Evolutionary conservation across 2,113 vertebrate genomes (phyloP).

Genomic region (Felis chaus): DNA sequence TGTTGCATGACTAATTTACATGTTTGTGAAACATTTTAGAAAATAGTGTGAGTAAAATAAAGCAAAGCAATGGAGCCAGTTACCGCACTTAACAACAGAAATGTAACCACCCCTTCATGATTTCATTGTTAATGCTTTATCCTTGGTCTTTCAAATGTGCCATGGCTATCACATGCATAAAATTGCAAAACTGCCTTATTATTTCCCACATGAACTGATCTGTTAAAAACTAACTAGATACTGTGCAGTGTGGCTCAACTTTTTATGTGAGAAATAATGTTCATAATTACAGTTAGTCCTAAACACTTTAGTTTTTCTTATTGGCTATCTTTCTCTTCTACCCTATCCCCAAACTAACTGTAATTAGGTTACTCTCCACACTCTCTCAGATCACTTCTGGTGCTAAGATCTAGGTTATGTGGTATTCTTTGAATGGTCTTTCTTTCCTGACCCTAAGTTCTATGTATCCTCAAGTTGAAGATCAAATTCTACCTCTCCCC

Average conservation of each 20-base stretch:
- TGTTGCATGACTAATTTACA: neutral
- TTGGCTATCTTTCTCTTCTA: neutral
- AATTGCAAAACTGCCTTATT: slow-evolving; percentile 38
- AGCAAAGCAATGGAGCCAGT: neutral
- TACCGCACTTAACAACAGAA: neutral
- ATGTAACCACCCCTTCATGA: neutral
- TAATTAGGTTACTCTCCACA: neutral
- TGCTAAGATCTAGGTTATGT: neutral
- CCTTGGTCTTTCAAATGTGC: neutral
- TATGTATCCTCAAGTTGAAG: neutral
- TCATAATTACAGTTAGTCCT: slow-evolving; percentile 25
- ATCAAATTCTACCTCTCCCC: neutral
- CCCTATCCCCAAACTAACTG: neutral
- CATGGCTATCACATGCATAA: neutral
- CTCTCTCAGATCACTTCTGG: neutral
- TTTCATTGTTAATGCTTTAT: neutral
- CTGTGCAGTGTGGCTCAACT: neutral
- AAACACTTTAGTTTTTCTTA: slow-evolving; percentile 29
- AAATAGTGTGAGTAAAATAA: slow-evolving; percentile 3
- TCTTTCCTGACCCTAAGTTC: neutral
- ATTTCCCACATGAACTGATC: neutral
- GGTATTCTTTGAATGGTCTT: neutral
- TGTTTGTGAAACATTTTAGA: neutral
- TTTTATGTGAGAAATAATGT: slow-evolving; percentile 33
- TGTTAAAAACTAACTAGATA: slow-evolving; percentile 21